These are phyloP conservation scores for Ichneumon xanthorius DNA, from an alignment of 2,888 invertebrate genomes.

Conservation along the genomic window DNA sequence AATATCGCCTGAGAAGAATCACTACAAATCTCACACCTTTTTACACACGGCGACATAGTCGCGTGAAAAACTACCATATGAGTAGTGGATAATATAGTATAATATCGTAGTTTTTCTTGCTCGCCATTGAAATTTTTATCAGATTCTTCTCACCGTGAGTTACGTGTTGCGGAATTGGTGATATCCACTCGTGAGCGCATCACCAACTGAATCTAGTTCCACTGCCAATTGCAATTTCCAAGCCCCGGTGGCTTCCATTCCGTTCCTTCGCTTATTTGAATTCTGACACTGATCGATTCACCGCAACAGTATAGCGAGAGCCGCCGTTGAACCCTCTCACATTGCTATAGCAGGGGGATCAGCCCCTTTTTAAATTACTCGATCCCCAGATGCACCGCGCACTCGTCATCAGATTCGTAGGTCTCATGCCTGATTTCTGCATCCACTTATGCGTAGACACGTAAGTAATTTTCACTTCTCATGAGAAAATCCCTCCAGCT, in stretches of 20 bases:
- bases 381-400: background rate
- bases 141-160: too few relatives aligned
- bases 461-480: background rate
- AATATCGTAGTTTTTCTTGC: too few relatives aligned
- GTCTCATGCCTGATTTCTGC: background rate
- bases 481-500: background rate
- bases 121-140: too few relatives aligned
- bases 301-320: constrained; percentile 1
- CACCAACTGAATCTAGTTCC: background rate
- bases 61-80: too few relatives aligned
- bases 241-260: background rate
- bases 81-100: too few relatives aligned
- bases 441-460: background rate
- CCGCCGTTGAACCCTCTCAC: background rate
- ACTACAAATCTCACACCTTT: too few relatives aligned
- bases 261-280: constrained; percentile 23
- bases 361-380: constrained; percentile 2
- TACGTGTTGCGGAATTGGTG: background rate
- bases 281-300: constrained; percentile 41
- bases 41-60: too few relatives aligned
- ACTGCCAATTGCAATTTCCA: constrained; percentile 1
- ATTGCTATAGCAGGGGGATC: background rate
- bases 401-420: background rate
- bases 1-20: too few relatives aligned
- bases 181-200: constrained; percentile 8